Percentiles rank a stretch among this genome's conserved stretches.
Evolutionary conservation across 2,797 vertebrate genomes (phyloP).

Genomic region (Acestrorhynchus altus): DNA sequence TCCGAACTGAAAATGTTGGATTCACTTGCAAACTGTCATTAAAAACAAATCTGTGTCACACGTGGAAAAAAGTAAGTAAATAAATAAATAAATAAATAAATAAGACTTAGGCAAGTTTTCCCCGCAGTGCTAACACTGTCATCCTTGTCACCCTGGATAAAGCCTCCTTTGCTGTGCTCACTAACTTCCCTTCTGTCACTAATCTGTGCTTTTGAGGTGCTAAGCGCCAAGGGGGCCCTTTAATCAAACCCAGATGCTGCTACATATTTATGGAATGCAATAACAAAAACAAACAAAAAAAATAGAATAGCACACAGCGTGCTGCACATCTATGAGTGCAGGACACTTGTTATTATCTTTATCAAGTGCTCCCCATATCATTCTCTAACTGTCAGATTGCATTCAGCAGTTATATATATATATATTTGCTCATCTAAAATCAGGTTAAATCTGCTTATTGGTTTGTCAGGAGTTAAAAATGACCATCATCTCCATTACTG

Average conservation of each 20-base stretch:
- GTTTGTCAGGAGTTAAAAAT: slow-evolving; percentile 16
- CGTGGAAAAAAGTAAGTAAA: not conserved
- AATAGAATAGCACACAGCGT: not conserved
- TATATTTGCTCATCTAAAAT: slow-evolving; percentile 3
- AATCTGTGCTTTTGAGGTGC: slow-evolving; percentile 37
- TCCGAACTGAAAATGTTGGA: not conserved
- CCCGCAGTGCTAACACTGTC: not conserved
- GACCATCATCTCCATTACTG: slow-evolving; percentile 18
- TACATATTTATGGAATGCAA: slow-evolving; percentile 36
- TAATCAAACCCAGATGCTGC: slow-evolving; percentile 35
- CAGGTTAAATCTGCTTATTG: slow-evolving; percentile 38
- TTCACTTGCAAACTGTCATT: not conserved
- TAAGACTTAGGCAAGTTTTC: not conserved
- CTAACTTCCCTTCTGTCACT: slow-evolving; percentile 22
- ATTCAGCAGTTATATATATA: slow-evolving; percentile 22
- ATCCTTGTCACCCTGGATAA: slow-evolving; percentile 25
- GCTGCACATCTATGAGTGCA: not conserved
- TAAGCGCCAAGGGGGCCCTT: slow-evolving; percentile 20
- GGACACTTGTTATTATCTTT: slow-evolving; percentile 9
- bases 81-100: not conserved
- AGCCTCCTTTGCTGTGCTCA: slow-evolving; percentile 20
- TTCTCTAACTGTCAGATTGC: slow-evolving; percentile 18
- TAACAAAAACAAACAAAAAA: not conserved
- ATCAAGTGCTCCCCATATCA: slow-evolving; percentile 29
- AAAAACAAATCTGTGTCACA: not conserved